A percentile compares a stretch with the other conserved stretches of the same genome.
Evolutionary conservation across 2,797 vertebrate species (phyloP).

Genomic region (Gobio occitaniae): DNA sequence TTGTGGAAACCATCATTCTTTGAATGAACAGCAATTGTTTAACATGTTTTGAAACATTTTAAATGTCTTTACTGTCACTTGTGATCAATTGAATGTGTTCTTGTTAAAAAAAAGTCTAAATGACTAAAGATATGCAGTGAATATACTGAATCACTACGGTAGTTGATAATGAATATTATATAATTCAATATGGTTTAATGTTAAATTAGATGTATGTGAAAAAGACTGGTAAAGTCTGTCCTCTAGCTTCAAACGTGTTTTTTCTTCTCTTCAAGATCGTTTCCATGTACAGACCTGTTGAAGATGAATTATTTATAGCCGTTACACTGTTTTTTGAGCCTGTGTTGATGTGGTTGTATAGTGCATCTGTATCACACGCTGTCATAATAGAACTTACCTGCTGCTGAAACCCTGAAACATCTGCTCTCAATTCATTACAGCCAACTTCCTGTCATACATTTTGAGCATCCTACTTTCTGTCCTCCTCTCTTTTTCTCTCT

Average conservation of each 20-base stretch:
- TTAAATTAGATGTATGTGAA: neutral
- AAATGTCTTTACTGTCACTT: neutral
- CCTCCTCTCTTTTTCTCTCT: conserved; percentile 18
- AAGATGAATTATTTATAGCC: conserved; percentile 41
- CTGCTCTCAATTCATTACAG: conserved; percentile 63
- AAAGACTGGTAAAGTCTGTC: neutral
- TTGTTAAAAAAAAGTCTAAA: neutral
- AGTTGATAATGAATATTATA: neutral
- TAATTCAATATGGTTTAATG: neutral
- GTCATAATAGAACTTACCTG: conserved; percentile 55
- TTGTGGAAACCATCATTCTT: neutral
- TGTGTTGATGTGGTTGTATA: conserved; percentile 29
- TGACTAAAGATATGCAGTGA: neutral
- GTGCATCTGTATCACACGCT: conserved; percentile 38
- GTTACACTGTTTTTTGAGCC: conserved; percentile 29
- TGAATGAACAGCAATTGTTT: neutral
- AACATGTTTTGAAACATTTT: neutral
- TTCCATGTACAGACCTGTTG: conserved; percentile 32
- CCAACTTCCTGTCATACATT: conserved; percentile 51
- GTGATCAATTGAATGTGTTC: neutral
- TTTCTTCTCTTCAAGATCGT: neutral
- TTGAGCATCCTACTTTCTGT: conserved; percentile 29
- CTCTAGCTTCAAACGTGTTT: neutral
- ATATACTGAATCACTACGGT: neutral
- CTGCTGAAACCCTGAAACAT: conserved; percentile 57